A percentile compares a stretch with the other conserved stretches of the same genome.
These are phyloP conservation scores for Athalia circularis DNA, from an alignment of 2,888 invertebrate species.

Conservation along the genomic window DNA sequence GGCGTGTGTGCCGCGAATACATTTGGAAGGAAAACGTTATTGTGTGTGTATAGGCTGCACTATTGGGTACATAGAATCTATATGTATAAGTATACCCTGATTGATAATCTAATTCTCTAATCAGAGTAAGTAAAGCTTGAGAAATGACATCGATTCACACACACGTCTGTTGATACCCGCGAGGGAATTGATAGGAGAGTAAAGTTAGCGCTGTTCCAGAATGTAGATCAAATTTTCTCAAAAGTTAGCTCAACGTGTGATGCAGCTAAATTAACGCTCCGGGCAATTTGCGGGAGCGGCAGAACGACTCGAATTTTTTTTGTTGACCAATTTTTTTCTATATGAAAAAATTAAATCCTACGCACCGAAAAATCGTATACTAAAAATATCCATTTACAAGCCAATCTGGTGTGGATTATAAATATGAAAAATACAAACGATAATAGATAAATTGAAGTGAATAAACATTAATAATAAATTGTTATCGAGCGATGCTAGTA, in stretches of 20 bases:
- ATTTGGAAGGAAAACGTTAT: too few species aligned
- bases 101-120: constrained; percentile 10
- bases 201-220: background rate
- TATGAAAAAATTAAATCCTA: too few species aligned
- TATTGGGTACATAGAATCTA: background rate
- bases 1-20: too few species aligned
- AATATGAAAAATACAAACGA: background rate
- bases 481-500: background rate
- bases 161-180: background rate
- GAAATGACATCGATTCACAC: background rate
- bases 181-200: background rate
- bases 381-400: too few species aligned
- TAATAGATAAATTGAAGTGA: background rate
- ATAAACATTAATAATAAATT: background rate
- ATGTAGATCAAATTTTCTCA: constrained; percentile 13
- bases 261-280: constrained; percentile 7
- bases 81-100: background rate
- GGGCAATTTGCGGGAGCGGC: background rate
- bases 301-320: background rate
- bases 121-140: constrained; percentile 1
- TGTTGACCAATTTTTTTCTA: too few species aligned
- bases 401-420: background rate
- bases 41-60: too few species aligned
- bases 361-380: too few species aligned
- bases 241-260: constrained; percentile 5